Percentiles rank a stretch among this genome's conserved stretches.
Conservation (phyloP, 2,888 invertebrate genomes). For the Clunio marinus region DNA sequence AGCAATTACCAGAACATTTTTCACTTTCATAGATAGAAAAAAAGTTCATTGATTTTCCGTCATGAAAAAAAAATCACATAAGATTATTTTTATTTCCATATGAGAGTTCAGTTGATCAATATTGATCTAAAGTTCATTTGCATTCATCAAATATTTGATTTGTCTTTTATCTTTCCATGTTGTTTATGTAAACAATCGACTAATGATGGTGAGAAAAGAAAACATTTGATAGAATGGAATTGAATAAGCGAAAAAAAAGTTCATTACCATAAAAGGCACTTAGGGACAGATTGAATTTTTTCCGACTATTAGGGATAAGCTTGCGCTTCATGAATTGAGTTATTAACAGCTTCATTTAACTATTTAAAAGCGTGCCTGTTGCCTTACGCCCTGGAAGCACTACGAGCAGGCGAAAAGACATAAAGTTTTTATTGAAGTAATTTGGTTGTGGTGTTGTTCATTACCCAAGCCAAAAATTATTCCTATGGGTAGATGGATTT, state of each 20-base stretch:
- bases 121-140: not conserved
- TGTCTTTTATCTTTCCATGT: not conserved
- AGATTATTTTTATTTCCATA: not conserved
- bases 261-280: not conserved
- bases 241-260: not conserved
- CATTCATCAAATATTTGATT: slow-evolving; percentile 2
- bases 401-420: not conserved
- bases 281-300: not conserved
- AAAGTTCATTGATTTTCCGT: no score
- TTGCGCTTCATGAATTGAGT: slow-evolving; percentile 8
- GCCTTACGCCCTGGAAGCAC: no score
- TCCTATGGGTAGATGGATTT: slow-evolving; percentile 19
- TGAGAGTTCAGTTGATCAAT: not conserved
- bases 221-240: not conserved
- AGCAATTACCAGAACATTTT: no score
- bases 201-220: no score
- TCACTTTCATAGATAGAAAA: no score
- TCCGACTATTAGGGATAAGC: not conserved
- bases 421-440: slow-evolving; percentile 26
- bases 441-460: slow-evolving; percentile 17
- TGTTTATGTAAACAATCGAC: not conserved
- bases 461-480: slow-evolving; percentile 26
- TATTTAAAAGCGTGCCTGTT: not conserved
- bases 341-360: slow-evolving; percentile 15
- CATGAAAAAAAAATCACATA: not conserved